Evolutionary conservation across 2,797 vertebrate species (phyloP).

Genomic region (Scomberomorus guttatus): DNA sequence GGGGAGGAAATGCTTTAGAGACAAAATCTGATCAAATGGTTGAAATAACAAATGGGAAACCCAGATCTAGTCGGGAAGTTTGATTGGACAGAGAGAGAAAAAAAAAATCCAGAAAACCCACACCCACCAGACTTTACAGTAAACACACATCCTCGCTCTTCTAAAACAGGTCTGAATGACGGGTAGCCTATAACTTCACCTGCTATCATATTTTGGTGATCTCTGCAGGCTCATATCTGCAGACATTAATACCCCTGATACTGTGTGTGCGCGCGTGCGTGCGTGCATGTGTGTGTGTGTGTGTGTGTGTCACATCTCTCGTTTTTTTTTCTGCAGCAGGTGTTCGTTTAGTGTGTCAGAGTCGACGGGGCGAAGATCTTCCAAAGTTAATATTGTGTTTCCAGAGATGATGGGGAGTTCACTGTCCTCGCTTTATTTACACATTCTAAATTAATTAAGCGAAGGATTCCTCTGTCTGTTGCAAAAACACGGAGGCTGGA

Average conservation of each 20-base stretch:
- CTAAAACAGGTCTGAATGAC: constrained; percentile 47
- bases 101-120: background rate
- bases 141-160: constrained; percentile 17
- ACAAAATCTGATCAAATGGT: background rate
- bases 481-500: constrained; percentile 82
- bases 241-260: constrained; percentile 58
- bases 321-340: constrained; percentile 76
- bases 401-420: constrained; percentile 84
- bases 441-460: constrained; percentile 89
- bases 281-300: constrained; percentile 39
- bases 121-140: constrained; percentile 36
- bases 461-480: constrained; percentile 83
- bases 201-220: constrained; percentile 60
- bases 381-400: constrained; percentile 90
- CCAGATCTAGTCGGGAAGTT: background rate
- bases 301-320: constrained; percentile 7
- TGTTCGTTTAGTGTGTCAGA: constrained; percentile 80
- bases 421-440: constrained; percentile 87
- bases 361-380: constrained; percentile 78
- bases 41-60: background rate
- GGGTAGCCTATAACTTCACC: constrained; percentile 22
- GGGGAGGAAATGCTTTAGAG: background rate
- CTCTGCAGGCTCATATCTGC: constrained; percentile 52
- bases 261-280: constrained; percentile 20
- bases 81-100: background rate